Evolutionary conservation across 2,797 vertebrate species (phyloP).

Genomic region (Macroramphosus scolopax): DNA sequence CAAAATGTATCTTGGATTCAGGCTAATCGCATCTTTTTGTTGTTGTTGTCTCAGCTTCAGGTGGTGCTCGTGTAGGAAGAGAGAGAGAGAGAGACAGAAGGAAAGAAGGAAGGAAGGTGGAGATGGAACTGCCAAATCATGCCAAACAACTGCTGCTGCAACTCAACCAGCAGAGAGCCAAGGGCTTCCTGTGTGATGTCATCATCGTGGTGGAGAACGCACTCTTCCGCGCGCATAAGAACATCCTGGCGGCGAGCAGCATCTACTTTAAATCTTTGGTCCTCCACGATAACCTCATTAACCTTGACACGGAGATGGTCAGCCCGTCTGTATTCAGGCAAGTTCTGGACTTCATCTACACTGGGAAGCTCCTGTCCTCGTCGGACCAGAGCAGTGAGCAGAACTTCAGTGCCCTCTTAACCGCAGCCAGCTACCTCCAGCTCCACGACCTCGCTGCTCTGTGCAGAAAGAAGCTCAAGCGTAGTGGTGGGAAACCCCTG

Average conservation of each 20-base stretch:
- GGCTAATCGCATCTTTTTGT: constrained; percentile 21
- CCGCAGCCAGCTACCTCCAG: constrained; percentile 99
- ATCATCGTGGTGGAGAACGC: constrained; percentile 99
- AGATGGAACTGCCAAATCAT: constrained; percentile 99
- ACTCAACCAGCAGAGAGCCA: constrained; percentile 99
- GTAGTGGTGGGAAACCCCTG: constrained; percentile 83
- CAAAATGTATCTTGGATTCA: no score
- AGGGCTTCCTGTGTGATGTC: constrained; percentile 98
- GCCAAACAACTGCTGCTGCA: constrained; percentile 99
- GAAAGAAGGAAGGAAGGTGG: constrained; percentile 78
- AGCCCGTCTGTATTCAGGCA: constrained; percentile 94
- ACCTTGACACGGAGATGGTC: constrained; percentile 98
- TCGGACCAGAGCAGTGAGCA: constrained; percentile 89
- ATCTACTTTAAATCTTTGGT: constrained; percentile 98
- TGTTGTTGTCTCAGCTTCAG: constrained; percentile 70
- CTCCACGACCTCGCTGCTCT: constrained; percentile 94
- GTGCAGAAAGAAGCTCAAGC: constrained; percentile 95
- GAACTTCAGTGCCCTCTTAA: constrained; percentile 92
- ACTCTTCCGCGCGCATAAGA: constrained; percentile 97
- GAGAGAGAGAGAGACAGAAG: constrained; percentile 63
- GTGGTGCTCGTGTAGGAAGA: constrained; percentile 87
- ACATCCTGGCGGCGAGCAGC: constrained; percentile 96
- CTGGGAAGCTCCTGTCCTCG: constrained; percentile 89
- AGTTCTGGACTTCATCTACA: constrained; percentile 98
- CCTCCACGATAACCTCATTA: constrained; percentile 98